A percentile compares a stretch with the other conserved stretches of the same genome.
These are phyloP conservation scores for Caretta caretta DNA, from an alignment of 2,113 vertebrate species.

Conservation along the genomic window DNA sequence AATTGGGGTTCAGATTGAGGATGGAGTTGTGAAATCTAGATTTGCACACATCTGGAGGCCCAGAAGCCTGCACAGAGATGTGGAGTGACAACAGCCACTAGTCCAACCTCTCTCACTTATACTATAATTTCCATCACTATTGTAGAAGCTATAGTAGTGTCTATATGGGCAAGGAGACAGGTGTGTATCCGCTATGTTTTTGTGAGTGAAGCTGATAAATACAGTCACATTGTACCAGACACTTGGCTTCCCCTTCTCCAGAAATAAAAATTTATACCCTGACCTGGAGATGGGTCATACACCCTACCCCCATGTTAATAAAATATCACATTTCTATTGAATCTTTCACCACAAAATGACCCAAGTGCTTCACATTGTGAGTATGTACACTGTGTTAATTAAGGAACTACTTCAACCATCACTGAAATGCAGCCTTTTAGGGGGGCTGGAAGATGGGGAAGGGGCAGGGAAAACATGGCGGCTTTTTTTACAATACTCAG, in stretches of 20 bases:
- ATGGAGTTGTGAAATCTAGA: background rate
- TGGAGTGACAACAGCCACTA: background rate
- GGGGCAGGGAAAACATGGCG: background rate
- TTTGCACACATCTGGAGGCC: background rate
- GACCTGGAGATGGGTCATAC: background rate
- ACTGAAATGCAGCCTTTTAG: background rate
- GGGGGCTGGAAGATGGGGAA: background rate
- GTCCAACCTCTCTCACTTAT: background rate
- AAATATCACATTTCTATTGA: background rate
- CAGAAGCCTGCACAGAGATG: background rate
- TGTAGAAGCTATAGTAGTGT: background rate
- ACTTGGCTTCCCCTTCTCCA: background rate
- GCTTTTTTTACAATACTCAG: background rate
- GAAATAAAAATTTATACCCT: background rate
- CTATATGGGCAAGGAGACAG: background rate
- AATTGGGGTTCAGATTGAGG: background rate
- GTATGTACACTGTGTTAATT: background rate
- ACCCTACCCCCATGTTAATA: background rate
- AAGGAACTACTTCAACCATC: background rate
- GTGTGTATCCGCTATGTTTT: background rate
- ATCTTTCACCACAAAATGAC: background rate
- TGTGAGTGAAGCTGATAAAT: background rate
- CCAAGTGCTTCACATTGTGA: background rate
- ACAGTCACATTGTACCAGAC: background rate
- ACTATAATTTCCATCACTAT: background rate